phyloP scores from a whole-genome alignment of 2,113 vertebrate genomes.

The Carlito syrichta region DNA sequence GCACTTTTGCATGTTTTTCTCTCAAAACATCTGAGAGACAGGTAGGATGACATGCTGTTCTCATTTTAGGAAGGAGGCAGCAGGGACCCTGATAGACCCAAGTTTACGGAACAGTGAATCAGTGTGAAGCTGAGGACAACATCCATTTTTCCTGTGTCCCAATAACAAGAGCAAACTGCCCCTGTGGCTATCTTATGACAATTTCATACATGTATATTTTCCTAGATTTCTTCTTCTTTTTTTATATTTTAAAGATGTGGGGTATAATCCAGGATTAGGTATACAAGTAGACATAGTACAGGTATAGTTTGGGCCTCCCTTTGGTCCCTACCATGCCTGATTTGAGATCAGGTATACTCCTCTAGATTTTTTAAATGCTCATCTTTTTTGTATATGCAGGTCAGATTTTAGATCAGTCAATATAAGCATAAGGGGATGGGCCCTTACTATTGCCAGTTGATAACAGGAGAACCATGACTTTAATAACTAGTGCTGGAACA shows the following conservation, averaged over 20 bases:
- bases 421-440: not conserved
- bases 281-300: too few relatives aligned
- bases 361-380: not conserved
- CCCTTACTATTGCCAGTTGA: not conserved
- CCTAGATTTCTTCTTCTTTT: not conserved
- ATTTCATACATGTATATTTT: not conserved
- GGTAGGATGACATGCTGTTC: not conserved
- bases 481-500: not conserved
- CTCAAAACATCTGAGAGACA: not conserved
- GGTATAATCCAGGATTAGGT: too few relatives aligned
- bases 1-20: not conserved
- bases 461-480: not conserved
- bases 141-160: not conserved
- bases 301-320: too few relatives aligned
- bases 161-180: not conserved
- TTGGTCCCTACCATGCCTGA: too few relatives aligned
- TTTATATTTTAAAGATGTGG: too few relatives aligned
- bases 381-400: not conserved
- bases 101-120: not conserved
- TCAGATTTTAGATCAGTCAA: not conserved
- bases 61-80: constrained; percentile 17
- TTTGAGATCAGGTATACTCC: too few relatives aligned
- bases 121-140: not conserved
- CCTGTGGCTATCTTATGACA: not conserved
- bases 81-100: not conserved